Percentiles rank a stretch among this genome's conserved stretches.
These are phyloP conservation scores for Drosophila rufa DNA, from an alignment of 1,140 invertebrate genomes.

Conservation along the genomic window DNA sequence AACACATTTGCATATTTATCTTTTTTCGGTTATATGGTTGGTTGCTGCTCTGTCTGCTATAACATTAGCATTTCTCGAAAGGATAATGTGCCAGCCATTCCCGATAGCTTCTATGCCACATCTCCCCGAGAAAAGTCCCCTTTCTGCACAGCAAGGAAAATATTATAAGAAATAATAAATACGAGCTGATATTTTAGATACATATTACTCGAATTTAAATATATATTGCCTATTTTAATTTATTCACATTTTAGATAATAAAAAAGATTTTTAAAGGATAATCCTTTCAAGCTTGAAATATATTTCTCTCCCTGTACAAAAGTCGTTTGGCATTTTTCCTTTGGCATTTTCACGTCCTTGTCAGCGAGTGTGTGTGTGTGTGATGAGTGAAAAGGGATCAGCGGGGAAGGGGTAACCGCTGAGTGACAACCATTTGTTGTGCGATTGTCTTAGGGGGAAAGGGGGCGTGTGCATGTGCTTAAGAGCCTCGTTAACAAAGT, in stretches of 20 bases:
- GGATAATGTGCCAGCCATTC: conserved; percentile 63
- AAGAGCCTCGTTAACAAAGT: conserved; percentile 84
- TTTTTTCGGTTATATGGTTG: conserved; percentile 64
- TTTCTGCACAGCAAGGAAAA: conserved; percentile 11
- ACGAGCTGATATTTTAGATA: no score
- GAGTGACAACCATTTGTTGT: conserved; percentile 44
- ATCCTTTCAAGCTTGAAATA: background rate
- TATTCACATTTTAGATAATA: no score
- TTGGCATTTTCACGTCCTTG: conserved; percentile 58
- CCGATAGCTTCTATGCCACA: background rate
- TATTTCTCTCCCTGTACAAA: background rate
- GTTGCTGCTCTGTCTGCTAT: conserved; percentile 30
- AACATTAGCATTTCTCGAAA: conserved; percentile 78
- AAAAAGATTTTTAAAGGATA: no score
- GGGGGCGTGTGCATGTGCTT: conserved; percentile 63
- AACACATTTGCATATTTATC: conserved; percentile 80
- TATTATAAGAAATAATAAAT: background rate
- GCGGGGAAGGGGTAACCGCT: background rate
- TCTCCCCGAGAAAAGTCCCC: conserved; percentile 1
- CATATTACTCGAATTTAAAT: no score
- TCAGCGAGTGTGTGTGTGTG: conserved; percentile 16
- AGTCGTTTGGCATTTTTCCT: conserved; percentile 70
- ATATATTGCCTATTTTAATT: no score
- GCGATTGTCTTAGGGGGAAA: conserved; percentile 22
- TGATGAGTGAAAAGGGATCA: background rate